Evolutionary conservation across 37 sponge, comb jelly and placozoan species (phyloP).

Genomic region (Crambe crambe): DNA sequence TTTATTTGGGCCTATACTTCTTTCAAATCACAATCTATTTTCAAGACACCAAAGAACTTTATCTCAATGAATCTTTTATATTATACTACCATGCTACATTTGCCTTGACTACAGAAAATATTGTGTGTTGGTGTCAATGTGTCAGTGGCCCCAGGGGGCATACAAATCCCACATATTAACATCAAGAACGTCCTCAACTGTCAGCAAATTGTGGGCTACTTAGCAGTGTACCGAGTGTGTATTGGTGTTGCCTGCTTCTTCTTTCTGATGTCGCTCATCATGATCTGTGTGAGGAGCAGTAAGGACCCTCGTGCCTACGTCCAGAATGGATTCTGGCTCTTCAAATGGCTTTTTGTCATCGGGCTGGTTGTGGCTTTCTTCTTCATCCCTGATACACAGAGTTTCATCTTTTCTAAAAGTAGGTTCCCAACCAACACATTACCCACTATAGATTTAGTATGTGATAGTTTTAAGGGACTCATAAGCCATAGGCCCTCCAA

Average conservation of each 20-base stretch:
- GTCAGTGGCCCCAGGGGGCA: neutral
- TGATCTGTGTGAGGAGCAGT: slow-evolving; percentile 92
- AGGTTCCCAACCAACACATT: too few relatives aligned
- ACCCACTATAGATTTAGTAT: too few relatives aligned
- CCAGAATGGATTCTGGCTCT: slow-evolving; percentile 99
- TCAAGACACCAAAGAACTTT: too few relatives aligned
- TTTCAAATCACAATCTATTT: too few relatives aligned
- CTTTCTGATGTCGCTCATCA: slow-evolving; percentile 82
- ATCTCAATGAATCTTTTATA: too few relatives aligned
- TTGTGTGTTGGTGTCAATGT: too few relatives aligned
- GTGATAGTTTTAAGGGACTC: too few relatives aligned
- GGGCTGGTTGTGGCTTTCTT: slow-evolving; percentile 82
- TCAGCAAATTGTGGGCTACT: slow-evolving; percentile 68
- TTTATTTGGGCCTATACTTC: too few relatives aligned
- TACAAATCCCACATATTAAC: neutral
- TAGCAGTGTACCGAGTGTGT: slow-evolving; percentile 90
- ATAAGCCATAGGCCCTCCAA: too few relatives aligned
- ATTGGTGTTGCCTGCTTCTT: slow-evolving; percentile 93
- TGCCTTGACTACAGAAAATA: too few relatives aligned
- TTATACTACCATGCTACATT: too few relatives aligned
- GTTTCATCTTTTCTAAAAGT: slow-evolving; percentile 69
- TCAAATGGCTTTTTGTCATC: slow-evolving; percentile 86
- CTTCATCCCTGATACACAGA: slow-evolving; percentile 80
- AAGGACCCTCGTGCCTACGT: slow-evolving; percentile 90
- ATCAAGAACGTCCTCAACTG: slow-evolving; percentile 11